Percentiles rank a stretch among this genome's conserved stretches.
Evolutionary conservation across 2,113 vertebrate species (phyloP).

Genomic region (Rhineura floridana): DNA sequence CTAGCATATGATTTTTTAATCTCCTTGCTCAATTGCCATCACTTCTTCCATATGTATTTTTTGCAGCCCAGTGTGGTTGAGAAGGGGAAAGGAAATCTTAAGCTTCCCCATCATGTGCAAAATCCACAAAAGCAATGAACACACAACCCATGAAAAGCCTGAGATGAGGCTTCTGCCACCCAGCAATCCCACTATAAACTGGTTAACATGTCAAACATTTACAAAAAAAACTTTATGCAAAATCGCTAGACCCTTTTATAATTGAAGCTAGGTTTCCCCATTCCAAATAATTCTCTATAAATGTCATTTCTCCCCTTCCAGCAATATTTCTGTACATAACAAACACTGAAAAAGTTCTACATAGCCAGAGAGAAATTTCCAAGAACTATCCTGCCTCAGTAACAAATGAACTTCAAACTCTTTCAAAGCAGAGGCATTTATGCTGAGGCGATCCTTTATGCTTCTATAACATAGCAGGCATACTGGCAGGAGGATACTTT

Average conservation of each 20-base stretch:
- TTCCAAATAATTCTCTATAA: background rate
- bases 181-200: background rate
- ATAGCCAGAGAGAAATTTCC: background rate
- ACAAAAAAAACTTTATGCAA: background rate
- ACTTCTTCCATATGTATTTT: background rate
- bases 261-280: constrained; percentile 25
- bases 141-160: constrained; percentile 4
- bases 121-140: background rate
- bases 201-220: background rate
- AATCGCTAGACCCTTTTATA: background rate
- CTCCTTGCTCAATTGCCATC: background rate
- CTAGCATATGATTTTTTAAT: too few species aligned
- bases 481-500: constrained; percentile 2
- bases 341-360: constrained; percentile 13
- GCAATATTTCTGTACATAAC: background rate
- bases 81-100: background rate
- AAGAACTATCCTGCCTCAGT: background rate
- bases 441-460: background rate
- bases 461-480: rapidly evolving
- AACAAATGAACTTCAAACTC: background rate
- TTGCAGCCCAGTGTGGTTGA: too few species aligned
- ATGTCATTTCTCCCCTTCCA: constrained; percentile 1
- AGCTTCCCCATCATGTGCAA: constrained; percentile 11
- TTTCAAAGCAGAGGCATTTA: background rate
- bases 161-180: background rate